Percentiles rank a stretch among this genome's conserved stretches.
Conservation (phyloP, 2,113 vertebrate species). For the Acanthochromis polyacanthus region DNA sequence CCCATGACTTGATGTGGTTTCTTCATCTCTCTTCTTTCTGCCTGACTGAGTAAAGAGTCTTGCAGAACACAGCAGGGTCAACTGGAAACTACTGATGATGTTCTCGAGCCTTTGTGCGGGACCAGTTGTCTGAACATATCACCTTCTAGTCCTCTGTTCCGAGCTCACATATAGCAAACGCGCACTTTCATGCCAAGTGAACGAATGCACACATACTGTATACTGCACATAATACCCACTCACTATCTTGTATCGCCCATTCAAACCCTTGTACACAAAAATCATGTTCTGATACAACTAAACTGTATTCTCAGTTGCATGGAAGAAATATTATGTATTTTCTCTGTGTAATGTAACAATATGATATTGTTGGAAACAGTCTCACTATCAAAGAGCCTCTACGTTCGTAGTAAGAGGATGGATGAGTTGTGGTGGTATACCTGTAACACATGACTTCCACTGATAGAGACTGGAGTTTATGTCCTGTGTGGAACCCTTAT, state of each 20-base stretch:
- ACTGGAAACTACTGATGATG: conserved; percentile 30
- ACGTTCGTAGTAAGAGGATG: too few relatives aligned
- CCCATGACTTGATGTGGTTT: conserved; percentile 51
- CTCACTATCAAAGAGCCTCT: too few relatives aligned
- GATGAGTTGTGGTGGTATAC: too few relatives aligned
- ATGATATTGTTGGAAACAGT: too few relatives aligned
- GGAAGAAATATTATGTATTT: too few relatives aligned
- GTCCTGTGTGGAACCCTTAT: too few relatives aligned
- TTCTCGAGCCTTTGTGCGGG: conserved; percentile 24
- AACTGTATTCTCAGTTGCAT: too few relatives aligned
- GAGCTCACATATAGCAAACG: conserved; percentile 35
- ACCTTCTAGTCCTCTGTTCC: conserved; percentile 37
- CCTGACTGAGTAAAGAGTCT: conserved; percentile 54
- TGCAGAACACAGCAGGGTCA: conserved; percentile 49
- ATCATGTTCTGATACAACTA: too few relatives aligned
- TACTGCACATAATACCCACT: conserved; percentile 1
- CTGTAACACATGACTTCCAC: too few relatives aligned
- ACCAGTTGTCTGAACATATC: conserved; percentile 67
- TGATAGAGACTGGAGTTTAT: too few relatives aligned
- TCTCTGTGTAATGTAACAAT: too few relatives aligned
- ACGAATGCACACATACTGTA: conserved; percentile 14
- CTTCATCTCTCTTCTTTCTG: conserved; percentile 53
- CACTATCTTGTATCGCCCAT: not conserved
- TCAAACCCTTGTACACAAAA: too few relatives aligned
- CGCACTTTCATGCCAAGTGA: conserved; percentile 8